Evolutionary conservation across 1,140 invertebrate genomes (phyloP).

Genomic region (Amphibalanus amphitrite): DNA sequence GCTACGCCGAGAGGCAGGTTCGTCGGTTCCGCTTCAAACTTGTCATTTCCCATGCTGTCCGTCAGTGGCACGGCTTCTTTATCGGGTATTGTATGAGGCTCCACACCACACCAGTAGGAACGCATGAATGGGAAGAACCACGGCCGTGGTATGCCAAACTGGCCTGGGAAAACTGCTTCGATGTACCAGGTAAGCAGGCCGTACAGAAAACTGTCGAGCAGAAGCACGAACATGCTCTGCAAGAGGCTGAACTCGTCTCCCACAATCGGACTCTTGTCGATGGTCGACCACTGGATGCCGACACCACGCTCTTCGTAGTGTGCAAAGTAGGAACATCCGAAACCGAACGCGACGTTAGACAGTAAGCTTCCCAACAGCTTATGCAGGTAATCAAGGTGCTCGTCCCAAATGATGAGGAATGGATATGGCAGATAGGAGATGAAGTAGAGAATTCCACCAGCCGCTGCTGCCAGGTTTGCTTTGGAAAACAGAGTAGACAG

Average conservation of each 20-base stretch:
- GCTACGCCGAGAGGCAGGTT: background rate
- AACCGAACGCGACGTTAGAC: conserved; percentile 41
- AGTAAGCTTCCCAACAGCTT: conserved; percentile 30
- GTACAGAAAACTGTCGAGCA: conserved; percentile 24
- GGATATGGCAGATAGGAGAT: conserved; percentile 39
- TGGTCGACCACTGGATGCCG: conserved; percentile 38
- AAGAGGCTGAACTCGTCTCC: conserved; percentile 23
- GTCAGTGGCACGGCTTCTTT: background rate
- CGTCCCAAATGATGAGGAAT: conserved; percentile 35
- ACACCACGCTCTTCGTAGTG: conserved; percentile 36
- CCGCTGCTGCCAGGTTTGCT: conserved; percentile 41
- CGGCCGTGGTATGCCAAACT: conserved; percentile 42
- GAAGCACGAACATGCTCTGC: conserved; percentile 28
- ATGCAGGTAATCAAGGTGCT: conserved; percentile 22
- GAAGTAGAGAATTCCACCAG: conserved; percentile 43
- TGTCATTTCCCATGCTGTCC: background rate
- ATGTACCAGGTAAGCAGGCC: conserved; percentile 42
- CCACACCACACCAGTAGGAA: background rate
- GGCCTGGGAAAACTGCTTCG: conserved; percentile 51
- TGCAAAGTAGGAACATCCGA: conserved; percentile 38
- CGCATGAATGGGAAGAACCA: conserved; percentile 54
- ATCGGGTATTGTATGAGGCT: background rate
- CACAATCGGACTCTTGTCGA: conserved; percentile 18
- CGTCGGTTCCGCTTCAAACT: background rate
- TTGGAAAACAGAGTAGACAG: conserved; percentile 37